Evolutionary conservation across 2,888 invertebrate species (phyloP).

Genomic region (Patella pellucida): DNA sequence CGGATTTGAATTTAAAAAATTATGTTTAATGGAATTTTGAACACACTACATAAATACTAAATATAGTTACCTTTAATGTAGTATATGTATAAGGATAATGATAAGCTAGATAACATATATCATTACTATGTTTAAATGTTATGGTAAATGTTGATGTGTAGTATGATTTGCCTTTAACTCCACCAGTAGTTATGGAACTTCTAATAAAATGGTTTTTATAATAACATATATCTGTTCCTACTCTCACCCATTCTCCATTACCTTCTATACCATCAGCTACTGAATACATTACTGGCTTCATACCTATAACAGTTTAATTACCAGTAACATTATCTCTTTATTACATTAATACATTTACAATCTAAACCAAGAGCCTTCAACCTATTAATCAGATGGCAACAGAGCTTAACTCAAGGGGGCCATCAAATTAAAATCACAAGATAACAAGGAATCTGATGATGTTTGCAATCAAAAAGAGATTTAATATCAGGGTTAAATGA

Average conservation of each 20-base stretch:
- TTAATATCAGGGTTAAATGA: too few relatives aligned
- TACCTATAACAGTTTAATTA: conserved; percentile 73
- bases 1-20: too few relatives aligned
- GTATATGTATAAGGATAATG: conserved; percentile 90
- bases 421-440: too few relatives aligned
- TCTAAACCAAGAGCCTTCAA: too few relatives aligned
- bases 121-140: conserved; percentile 81
- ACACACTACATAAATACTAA: too few relatives aligned
- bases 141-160: conserved; percentile 85
- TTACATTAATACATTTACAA: too few relatives aligned
- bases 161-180: conserved; percentile 73
- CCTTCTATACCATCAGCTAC: conserved; percentile 78
- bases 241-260: conserved; percentile 78
- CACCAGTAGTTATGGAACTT: conserved; percentile 71
- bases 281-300: conserved; percentile 91
- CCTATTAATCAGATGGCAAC: not conserved
- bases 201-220: conserved; percentile 78
- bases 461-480: too few relatives aligned
- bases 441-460: too few relatives aligned
- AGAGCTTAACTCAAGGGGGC: too few relatives aligned
- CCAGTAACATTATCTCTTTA: too few relatives aligned
- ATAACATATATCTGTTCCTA: conserved; percentile 85
- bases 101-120: conserved; percentile 88
- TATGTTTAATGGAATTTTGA: too few relatives aligned
- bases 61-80: conserved; percentile 77